phyloP scores from a whole-genome alignment of 2,888 invertebrate species.

The Lasioglossum leucozonium region DNA sequence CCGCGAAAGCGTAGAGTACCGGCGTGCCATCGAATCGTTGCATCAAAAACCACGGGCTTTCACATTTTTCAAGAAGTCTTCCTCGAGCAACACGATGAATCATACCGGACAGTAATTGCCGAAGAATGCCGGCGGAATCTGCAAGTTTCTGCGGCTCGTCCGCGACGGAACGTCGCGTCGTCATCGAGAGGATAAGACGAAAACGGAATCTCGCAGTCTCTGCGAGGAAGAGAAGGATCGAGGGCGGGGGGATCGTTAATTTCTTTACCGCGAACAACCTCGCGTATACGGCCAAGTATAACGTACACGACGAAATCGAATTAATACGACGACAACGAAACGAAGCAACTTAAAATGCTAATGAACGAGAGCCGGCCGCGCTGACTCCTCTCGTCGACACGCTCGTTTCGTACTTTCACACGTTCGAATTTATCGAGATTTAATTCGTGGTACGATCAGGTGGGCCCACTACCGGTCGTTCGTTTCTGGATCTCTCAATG shows the following conservation, averaged over 20 bases:
- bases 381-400: slow-evolving; percentile 55
- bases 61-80: slow-evolving; percentile 37
- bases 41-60: slow-evolving; percentile 17
- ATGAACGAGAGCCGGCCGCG: slow-evolving; percentile 50
- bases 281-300: slow-evolving; percentile 33
- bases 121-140: slow-evolving; percentile 35
- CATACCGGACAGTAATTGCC: slow-evolving; percentile 29
- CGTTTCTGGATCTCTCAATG: slow-evolving; percentile 46
- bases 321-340: slow-evolving; percentile 40
- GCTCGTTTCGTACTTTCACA: slow-evolving; percentile 63
- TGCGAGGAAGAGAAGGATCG: slow-evolving; percentile 28
- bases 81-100: slow-evolving; percentile 32
- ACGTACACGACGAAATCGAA: slow-evolving; percentile 44
- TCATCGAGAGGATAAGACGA: background rate
- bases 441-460: slow-evolving; percentile 63
- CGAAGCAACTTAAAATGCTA: slow-evolving; percentile 68
- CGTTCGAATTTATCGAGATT: slow-evolving; percentile 69
- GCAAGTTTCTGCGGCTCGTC: slow-evolving; percentile 25
- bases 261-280: slow-evolving; percentile 17
- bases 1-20: slow-evolving; percentile 16
- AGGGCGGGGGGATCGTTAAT: slow-evolving; percentile 51
- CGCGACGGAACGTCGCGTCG: slow-evolving; percentile 3
- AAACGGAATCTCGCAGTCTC: background rate
- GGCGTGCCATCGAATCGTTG: slow-evolving; percentile 9
- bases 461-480: slow-evolving; percentile 46